Evolutionary conservation across 92 coral and sea anemone species (phyloP).

Genomic region (Umimayanthus kanabou): DNA sequence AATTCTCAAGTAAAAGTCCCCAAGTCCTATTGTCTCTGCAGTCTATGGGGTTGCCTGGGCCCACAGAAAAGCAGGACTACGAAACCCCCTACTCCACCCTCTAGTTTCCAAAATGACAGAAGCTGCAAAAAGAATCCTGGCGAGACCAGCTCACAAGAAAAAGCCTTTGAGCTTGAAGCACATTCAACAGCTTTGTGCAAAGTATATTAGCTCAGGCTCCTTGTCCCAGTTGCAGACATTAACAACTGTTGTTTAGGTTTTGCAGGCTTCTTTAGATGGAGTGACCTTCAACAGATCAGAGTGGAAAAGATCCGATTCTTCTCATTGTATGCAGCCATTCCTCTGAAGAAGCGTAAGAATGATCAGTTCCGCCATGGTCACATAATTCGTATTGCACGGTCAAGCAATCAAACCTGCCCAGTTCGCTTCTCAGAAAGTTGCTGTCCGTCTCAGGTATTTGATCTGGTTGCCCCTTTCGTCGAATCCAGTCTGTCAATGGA

Average conservation of each 20-base stretch:
- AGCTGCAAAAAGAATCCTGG: no score
- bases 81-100: constrained; percentile 31
- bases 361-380: constrained; percentile 50
- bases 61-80: constrained; percentile 48
- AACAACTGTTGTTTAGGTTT: constrained; percentile 51
- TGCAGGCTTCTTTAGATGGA: constrained; percentile 55
- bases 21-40: constrained; percentile 45
- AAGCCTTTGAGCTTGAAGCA: constrained; percentile 41
- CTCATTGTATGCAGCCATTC: constrained; percentile 34
- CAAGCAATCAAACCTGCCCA: constrained; percentile 32
- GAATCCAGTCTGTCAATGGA: constrained; percentile 32
- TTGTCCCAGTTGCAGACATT: constrained; percentile 48
- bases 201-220: constrained; percentile 43
- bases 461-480: constrained; percentile 42
- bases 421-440: constrained; percentile 45
- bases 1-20: constrained; percentile 31
- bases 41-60: constrained; percentile 51
- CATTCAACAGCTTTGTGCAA: constrained; percentile 45
- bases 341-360: constrained; percentile 21
- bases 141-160: no score
- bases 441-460: no score
- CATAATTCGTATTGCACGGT: constrained; percentile 47
- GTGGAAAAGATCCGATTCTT: constrained; percentile 29
- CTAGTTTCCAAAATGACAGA: constrained; percentile 48
- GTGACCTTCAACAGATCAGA: constrained; percentile 46